phyloP scores from a whole-genome alignment of 2,797 vertebrate species.

The Merluccius polli region DNA sequence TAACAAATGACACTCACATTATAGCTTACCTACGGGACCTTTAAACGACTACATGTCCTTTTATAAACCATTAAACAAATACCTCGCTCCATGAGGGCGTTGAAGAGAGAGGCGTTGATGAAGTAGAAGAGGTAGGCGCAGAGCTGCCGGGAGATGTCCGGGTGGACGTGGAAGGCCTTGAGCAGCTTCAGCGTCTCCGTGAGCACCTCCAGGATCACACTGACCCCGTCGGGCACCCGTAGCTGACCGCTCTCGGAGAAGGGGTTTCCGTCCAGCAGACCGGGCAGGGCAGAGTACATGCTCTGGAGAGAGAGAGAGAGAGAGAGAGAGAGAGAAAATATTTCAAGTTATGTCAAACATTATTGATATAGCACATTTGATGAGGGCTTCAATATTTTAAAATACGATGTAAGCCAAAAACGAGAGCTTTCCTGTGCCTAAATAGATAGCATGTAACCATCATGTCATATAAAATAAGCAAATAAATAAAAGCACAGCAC shows the following conservation, averaged over 20 bases:
- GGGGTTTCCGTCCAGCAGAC: constrained; percentile 76
- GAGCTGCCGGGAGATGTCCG: constrained; percentile 72
- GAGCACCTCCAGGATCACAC: constrained; percentile 66
- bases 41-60: not conserved
- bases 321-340: rapidly evolving
- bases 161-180: constrained; percentile 69
- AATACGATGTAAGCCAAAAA: not conserved
- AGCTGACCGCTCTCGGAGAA: constrained; percentile 72
- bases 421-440: not conserved
- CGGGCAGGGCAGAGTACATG: constrained; percentile 70
- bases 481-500: not conserved
- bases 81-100: constrained; percentile 80
- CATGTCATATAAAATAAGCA: not conserved
- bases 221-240: constrained; percentile 61
- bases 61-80: too few relatives aligned
- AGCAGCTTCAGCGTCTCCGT: constrained; percentile 71
- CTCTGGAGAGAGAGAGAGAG: constrained; percentile 51
- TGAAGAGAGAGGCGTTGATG: constrained; percentile 80
- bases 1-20: not conserved
- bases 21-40: not conserved
- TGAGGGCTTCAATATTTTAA: not conserved
- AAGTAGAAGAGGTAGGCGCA: constrained; percentile 80
- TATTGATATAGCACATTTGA: too few relatives aligned
- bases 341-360: too few relatives aligned
- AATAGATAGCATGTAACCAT: not conserved